Conservation (phyloP, 2,113 vertebrate species). For the Brachyhypopomus gauderio region DNA sequence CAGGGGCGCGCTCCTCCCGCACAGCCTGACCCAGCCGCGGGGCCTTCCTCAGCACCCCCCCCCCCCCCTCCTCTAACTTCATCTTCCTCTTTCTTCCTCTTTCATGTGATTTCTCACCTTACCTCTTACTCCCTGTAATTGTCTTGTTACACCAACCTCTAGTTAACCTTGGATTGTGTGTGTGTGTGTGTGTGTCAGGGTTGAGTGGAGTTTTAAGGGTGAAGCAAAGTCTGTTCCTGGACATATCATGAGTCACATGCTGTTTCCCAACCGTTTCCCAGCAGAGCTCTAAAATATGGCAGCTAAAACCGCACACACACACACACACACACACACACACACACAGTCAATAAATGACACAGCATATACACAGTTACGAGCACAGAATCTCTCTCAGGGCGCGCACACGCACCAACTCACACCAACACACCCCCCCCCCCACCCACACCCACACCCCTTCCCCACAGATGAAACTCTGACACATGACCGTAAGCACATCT, state of each 20-base stretch:
- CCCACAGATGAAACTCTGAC: background rate
- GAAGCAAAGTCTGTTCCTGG: constrained; percentile 70
- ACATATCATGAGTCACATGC: constrained; percentile 74
- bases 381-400: constrained; percentile 3
- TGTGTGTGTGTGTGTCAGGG: constrained; percentile 50
- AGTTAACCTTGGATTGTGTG: constrained; percentile 17
- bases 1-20: background rate
- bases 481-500: background rate
- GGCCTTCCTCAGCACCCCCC: too few relatives aligned
- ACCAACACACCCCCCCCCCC: background rate
- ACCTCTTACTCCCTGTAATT: background rate
- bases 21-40: background rate
- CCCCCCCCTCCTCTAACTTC: background rate
- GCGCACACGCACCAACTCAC: constrained; percentile 3
- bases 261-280: constrained; percentile 76
- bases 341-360: constrained; percentile 28
- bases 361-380: constrained; percentile 26
- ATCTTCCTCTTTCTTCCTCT: background rate
- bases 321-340: background rate
- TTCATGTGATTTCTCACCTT: background rate
- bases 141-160: constrained; percentile 3
- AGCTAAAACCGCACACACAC: constrained; percentile 65
- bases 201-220: constrained; percentile 65
- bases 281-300: constrained; percentile 73
- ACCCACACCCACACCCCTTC: background rate